Conservation (phyloP, 2,888 invertebrate species). For the Crepidodera aurea region DNA sequence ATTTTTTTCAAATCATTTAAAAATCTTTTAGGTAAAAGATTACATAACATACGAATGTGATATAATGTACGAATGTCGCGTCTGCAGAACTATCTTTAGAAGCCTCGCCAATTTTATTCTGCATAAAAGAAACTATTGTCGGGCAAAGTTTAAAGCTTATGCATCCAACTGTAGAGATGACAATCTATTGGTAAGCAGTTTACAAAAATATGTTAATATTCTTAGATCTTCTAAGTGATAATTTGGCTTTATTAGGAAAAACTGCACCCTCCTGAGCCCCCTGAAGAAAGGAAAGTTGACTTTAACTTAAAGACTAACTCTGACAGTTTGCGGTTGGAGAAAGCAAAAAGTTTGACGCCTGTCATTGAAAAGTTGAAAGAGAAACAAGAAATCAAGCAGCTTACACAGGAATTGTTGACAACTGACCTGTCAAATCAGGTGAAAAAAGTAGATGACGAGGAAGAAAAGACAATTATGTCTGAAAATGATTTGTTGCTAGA, state of each 20-base stretch:
- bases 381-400: slow-evolving; percentile 49
- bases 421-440: slow-evolving; percentile 46
- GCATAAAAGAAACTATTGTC: slow-evolving; percentile 87
- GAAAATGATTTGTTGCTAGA: slow-evolving; percentile 58
- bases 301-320: neutral
- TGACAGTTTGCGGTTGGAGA: neutral
- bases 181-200: slow-evolving; percentile 31
- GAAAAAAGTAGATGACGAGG: neutral
- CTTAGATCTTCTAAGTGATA: no score
- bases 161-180: neutral
- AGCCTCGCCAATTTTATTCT: slow-evolving; percentile 88
- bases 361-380: slow-evolving; percentile 50
- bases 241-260: slow-evolving; percentile 21
- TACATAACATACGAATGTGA: slow-evolving; percentile 86
- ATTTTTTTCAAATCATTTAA: no score
- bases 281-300: slow-evolving; percentile 10
- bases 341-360: slow-evolving; percentile 29
- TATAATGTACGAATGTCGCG: slow-evolving; percentile 87
- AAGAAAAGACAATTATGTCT: neutral
- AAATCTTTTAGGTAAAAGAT: slow-evolving; percentile 75
- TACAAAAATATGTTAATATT: no score
- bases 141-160: slow-evolving; percentile 62
- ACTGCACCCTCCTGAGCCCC: slow-evolving; percentile 20
- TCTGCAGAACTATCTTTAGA: slow-evolving; percentile 86
- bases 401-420: slow-evolving; percentile 45